Evolutionary conservation across 2,888 invertebrate species (phyloP).

Genomic region (Orchestes rusci): DNA sequence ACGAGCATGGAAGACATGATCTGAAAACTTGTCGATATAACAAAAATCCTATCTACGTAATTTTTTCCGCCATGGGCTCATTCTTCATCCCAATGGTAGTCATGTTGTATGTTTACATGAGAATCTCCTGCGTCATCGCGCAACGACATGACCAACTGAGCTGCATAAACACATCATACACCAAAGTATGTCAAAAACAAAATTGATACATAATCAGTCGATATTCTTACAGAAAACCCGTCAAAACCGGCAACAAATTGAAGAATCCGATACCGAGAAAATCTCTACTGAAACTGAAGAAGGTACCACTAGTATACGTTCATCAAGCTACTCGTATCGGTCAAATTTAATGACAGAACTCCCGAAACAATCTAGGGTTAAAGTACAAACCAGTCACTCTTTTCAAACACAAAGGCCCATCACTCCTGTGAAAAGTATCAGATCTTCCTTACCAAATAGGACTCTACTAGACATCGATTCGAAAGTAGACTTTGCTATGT

Average conservation of each 20-base stretch:
- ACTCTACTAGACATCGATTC: slow-evolving; percentile 42
- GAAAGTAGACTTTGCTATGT: slow-evolving; percentile 49
- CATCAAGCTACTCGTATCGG: too few species aligned
- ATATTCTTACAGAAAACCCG: slow-evolving; percentile 31
- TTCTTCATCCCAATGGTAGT: slow-evolving; percentile 94
- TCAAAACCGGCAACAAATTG: slow-evolving; percentile 38
- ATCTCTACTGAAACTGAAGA: slow-evolving; percentile 44
- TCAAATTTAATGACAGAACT: too few species aligned
- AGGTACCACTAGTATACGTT: slow-evolving; percentile 34
- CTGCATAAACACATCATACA: slow-evolving; percentile 48
- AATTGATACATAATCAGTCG: background rate
- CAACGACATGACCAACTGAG: slow-evolving; percentile 69
- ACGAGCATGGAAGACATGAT: slow-evolving; percentile 61
- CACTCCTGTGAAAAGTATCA: slow-evolving; percentile 32
- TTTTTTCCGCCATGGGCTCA: slow-evolving; percentile 91
- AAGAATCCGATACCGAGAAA: slow-evolving; percentile 43
- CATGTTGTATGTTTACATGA: slow-evolving; percentile 90
- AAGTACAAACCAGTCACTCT: slow-evolving; percentile 38
- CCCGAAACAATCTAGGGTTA: too few species aligned
- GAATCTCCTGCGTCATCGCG: slow-evolving; percentile 80
- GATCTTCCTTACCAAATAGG: slow-evolving; percentile 21
- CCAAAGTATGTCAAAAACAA: slow-evolving; percentile 35
- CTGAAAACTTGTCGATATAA: slow-evolving; percentile 76
- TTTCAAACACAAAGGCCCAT: slow-evolving; percentile 35
- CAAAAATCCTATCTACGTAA: slow-evolving; percentile 88